Evolutionary conservation across 2,888 invertebrate species (phyloP).

Genomic region (Dynastes tityus): DNA sequence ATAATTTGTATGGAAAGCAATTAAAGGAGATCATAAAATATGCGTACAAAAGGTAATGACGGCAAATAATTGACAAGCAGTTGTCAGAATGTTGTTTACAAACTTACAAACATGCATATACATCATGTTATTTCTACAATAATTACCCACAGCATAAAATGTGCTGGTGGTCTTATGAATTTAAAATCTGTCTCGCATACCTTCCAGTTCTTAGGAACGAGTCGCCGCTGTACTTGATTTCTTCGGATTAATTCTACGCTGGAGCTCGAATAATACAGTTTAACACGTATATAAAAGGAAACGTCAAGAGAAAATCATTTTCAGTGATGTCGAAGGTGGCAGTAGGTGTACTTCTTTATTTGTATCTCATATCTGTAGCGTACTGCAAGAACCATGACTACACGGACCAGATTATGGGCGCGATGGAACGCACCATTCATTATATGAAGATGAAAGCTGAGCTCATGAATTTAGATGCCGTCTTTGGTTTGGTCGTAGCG

Average conservation of each 20-base stretch:
- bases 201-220: slow-evolving; percentile 8
- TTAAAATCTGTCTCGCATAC: neutral
- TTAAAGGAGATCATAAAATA: neutral
- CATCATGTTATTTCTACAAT: neutral
- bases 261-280: slow-evolving; percentile 17
- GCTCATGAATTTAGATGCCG: slow-evolving; percentile 67
- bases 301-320: slow-evolving; percentile 42
- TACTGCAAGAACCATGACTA: slow-evolving; percentile 24
- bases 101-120: neutral
- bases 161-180: too few species aligned
- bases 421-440: slow-evolving; percentile 61
- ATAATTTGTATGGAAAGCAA: too few species aligned
- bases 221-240: slow-evolving; percentile 23
- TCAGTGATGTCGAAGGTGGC: slow-evolving; percentile 51
- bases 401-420: slow-evolving; percentile 41
- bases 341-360: slow-evolving; percentile 27
- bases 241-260: slow-evolving; percentile 27
- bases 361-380: neutral
- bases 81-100: slow-evolving; percentile 3
- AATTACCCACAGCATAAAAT: neutral
- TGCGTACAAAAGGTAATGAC: neutral
- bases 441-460: slow-evolving; percentile 64
- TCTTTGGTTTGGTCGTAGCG: slow-evolving; percentile 66
- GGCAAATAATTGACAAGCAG: neutral
- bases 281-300: slow-evolving; percentile 51